phyloP scores from a whole-genome alignment of 2,113 vertebrate species.

The Oxyruncus cristatus region DNA sequence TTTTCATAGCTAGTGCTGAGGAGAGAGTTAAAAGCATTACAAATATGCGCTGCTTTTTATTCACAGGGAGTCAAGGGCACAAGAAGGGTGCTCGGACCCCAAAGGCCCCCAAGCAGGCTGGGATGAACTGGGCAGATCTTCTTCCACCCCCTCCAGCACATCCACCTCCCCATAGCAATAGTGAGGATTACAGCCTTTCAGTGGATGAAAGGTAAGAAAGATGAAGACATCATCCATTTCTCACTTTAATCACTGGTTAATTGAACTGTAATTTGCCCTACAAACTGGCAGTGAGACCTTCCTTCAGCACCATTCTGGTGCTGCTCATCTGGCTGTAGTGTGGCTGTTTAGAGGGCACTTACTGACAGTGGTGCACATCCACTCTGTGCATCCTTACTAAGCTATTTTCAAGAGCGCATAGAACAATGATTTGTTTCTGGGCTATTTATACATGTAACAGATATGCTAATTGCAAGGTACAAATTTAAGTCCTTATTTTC shows the following conservation, averaged over 20 bases:
- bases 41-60: neutral
- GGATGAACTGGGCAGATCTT: constrained; percentile 97
- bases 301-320: neutral
- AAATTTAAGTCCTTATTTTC: constrained; percentile 49
- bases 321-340: neutral
- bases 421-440: neutral
- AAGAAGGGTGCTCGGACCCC: constrained; percentile 91
- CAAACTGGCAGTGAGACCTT: neutral
- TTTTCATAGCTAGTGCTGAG: neutral
- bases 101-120: constrained; percentile 90
- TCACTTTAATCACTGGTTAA: neutral
- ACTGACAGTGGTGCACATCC: neutral
- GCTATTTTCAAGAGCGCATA: neutral
- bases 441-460: neutral
- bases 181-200: constrained; percentile 87
- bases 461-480: neutral
- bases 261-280: neutral
- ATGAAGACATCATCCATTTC: neutral
- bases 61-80: constrained; percentile 94
- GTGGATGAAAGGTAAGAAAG: constrained; percentile 87
- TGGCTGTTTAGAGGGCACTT: neutral
- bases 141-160: constrained; percentile 94
- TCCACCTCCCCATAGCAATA: constrained; percentile 86
- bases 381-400: neutral
- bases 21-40: neutral